A percentile compares a stretch with the other conserved stretches of the same genome.
Conservation (phyloP, 2,797 vertebrate genomes). For the Sebastes variabilis region DNA sequence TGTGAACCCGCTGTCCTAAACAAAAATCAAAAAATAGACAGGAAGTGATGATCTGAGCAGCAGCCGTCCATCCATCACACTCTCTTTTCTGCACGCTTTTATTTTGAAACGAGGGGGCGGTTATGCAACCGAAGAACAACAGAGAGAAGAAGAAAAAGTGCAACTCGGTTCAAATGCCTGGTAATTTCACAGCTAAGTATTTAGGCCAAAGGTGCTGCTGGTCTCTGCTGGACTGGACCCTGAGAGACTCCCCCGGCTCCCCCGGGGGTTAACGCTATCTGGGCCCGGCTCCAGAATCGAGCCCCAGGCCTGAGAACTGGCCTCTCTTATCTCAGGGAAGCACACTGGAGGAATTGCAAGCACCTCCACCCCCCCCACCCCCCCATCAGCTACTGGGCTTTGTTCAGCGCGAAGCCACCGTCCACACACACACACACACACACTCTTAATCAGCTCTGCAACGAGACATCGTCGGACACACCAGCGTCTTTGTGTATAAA, state of each 20-base stretch:
- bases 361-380: constrained; percentile 46
- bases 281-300: constrained; percentile 68
- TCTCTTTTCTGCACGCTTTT: constrained; percentile 18
- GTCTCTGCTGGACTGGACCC: constrained; percentile 21
- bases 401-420: constrained; percentile 51
- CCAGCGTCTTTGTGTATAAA: constrained; percentile 28
- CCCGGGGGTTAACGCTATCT: constrained; percentile 35
- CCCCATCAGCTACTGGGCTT: constrained; percentile 60
- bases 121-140: constrained; percentile 64
- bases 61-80: constrained; percentile 4
- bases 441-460: constrained; percentile 12
- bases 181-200: constrained; percentile 63
- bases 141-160: constrained; percentile 28
- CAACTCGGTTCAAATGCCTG: constrained; percentile 39
- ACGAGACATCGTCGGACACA: not conserved
- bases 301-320: constrained; percentile 69
- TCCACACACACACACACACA: constrained; percentile 10
- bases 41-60: constrained; percentile 19
- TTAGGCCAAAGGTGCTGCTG: constrained; percentile 72
- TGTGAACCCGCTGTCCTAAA: not conserved
- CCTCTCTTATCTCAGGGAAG: constrained; percentile 82
- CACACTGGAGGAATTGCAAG: constrained; percentile 77
- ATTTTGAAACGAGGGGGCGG: constrained; percentile 33
- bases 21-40: not conserved
- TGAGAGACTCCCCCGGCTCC: constrained; percentile 27